phyloP scores from a whole-genome alignment of 2,113 vertebrate species.

The Laterallus jamaicensis region DNA sequence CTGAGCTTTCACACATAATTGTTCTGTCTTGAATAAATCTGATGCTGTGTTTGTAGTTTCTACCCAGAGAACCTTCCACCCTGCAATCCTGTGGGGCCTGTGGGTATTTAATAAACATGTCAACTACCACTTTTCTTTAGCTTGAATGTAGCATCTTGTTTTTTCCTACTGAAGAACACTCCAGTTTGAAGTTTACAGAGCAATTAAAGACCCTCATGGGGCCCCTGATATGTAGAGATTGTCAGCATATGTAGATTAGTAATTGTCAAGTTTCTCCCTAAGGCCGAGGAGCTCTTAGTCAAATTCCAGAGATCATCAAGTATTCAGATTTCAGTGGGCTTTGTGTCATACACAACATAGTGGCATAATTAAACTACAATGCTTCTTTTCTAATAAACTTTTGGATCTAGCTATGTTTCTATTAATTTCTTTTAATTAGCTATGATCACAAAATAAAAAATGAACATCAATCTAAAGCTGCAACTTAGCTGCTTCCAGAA shows the following conservation, averaged over 20 bases:
- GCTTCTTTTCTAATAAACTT: slow-evolving; percentile 64
- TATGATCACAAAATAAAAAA: slow-evolving; percentile 46
- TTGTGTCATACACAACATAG: slow-evolving; percentile 55
- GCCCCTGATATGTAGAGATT: slow-evolving; percentile 60
- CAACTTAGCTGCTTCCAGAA: not conserved
- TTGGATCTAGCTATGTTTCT: slow-evolving; percentile 45
- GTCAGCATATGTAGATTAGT: slow-evolving; percentile 73
- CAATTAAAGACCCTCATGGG: slow-evolving; percentile 76
- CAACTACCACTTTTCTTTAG: slow-evolving; percentile 69
- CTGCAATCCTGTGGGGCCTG: slow-evolving; percentile 18
- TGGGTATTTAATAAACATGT: slow-evolving; percentile 77
- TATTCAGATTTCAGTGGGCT: slow-evolving; percentile 73
- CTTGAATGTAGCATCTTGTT: slow-evolving; percentile 63
- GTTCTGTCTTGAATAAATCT: not conserved
- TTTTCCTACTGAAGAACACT: slow-evolving; percentile 74
- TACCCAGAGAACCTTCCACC: slow-evolving; percentile 34
- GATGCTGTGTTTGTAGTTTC: slow-evolving; percentile 8
- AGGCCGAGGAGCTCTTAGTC: slow-evolving; percentile 69
- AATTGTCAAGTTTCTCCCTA: slow-evolving; percentile 69
- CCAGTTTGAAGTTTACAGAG: slow-evolving; percentile 77
- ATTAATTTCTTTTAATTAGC: slow-evolving; percentile 70
- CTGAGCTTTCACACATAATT: not conserved
- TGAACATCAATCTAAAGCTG: slow-evolving; percentile 22
- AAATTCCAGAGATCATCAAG: slow-evolving; percentile 72
- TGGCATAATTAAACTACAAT: slow-evolving; percentile 73